Evolutionary conservation across 2,797 vertebrate genomes (phyloP).

Genomic region (Girardinus metallicus): DNA sequence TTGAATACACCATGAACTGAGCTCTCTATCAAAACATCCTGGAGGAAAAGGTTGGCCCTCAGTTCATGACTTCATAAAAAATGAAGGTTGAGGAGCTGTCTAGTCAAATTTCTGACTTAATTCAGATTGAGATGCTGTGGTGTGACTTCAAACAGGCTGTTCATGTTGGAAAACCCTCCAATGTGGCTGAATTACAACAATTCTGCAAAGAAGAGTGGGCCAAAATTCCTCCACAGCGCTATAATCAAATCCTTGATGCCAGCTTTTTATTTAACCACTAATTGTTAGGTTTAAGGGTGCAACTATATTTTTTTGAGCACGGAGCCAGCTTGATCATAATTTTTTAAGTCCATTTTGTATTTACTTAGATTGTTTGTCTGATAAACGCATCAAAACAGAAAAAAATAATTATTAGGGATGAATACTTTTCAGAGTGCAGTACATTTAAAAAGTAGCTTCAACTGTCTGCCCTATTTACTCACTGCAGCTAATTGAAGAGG

Average conservation of each 20-base stretch:
- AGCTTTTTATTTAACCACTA: neutral
- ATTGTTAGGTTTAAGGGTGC: neutral
- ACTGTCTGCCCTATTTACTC: constrained; percentile 13
- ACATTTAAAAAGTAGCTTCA: neutral
- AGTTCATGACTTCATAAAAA: neutral
- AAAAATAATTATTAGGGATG: constrained; percentile 1
- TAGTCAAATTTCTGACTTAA: neutral
- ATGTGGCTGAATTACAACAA: neutral
- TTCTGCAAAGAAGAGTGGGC: neutral
- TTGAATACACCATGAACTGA: neutral
- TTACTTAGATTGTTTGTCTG: neutral
- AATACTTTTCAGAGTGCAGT: neutral
- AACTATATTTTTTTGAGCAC: neutral
- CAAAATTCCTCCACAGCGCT: neutral
- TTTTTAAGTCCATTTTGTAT: neutral
- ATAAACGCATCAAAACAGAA: neutral
- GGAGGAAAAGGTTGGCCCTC: neutral
- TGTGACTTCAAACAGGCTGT: neutral
- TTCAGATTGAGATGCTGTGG: neutral
- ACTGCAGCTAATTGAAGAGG: constrained; percentile 37
- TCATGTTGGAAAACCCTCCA: neutral
- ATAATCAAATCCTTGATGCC: neutral
- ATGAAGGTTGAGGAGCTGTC: neutral
- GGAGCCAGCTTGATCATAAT: neutral
- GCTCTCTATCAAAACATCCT: neutral